Conservation (phyloP, 2,888 invertebrate species). For the Pyrrhosoma nymphula region DNA sequence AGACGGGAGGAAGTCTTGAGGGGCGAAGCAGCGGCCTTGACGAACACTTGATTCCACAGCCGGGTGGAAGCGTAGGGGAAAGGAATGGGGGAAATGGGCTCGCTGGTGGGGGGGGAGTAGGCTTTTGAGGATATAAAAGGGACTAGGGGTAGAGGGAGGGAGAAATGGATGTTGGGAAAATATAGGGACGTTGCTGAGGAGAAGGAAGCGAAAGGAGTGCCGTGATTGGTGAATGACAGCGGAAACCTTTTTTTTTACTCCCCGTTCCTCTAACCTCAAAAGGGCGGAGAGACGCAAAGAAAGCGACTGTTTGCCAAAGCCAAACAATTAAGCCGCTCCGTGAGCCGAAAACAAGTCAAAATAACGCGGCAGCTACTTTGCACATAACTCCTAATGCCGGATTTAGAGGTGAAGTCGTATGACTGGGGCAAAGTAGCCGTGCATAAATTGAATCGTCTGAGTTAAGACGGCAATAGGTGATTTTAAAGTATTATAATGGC, state of each 20-base stretch:
- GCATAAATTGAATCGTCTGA: too few species aligned
- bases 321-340: conserved; percentile 21
- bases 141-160: neutral
- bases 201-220: conserved; percentile 6
- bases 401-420: neutral
- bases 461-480: too few species aligned
- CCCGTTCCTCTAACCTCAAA: neutral
- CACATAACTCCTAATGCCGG: neutral
- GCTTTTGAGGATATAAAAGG: conserved; percentile 19
- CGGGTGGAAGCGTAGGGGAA: neutral
- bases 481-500: too few species aligned
- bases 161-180: neutral
- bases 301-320: neutral
- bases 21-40: neutral
- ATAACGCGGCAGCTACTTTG: neutral
- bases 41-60: neutral
- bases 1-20: neutral
- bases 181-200: neutral
- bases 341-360: conserved; percentile 5
- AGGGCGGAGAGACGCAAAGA: neutral
- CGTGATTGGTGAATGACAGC: conserved; percentile 31
- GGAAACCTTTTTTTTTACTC: neutral
- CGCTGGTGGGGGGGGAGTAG: neutral
- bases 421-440: neutral
- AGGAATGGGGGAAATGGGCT: neutral